Percentiles rank a stretch among this genome's conserved stretches.
Evolutionary conservation across 2,797 vertebrate species (phyloP).

Genomic region (Numenius phaeopus): DNA sequence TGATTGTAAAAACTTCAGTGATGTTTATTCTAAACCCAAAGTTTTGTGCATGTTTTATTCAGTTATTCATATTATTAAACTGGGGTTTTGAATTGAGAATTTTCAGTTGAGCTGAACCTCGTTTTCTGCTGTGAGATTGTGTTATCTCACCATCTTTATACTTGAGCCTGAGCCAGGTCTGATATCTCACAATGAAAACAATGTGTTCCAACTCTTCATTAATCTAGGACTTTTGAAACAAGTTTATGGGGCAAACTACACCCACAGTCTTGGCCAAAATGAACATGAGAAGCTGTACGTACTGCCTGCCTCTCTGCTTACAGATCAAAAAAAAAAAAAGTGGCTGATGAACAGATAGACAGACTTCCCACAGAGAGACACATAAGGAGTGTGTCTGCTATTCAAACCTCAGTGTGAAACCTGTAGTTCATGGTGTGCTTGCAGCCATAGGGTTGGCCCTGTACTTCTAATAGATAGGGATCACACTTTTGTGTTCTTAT

Average conservation of each 20-base stretch:
- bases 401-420: background rate
- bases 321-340: background rate
- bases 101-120: background rate
- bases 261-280: background rate
- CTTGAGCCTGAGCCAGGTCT: background rate
- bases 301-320: background rate
- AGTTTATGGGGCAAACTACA: background rate
- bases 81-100: background rate
- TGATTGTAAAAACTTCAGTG: constrained; percentile 2
- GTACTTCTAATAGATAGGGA: background rate
- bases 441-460: background rate
- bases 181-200: background rate
- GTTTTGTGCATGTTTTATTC: constrained; percentile 4
- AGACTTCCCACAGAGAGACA: background rate
- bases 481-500: background rate
- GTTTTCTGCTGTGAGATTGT: background rate
- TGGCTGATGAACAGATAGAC: background rate
- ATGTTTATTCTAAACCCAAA: constrained; percentile 34
- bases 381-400: accelerated
- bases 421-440: background rate
- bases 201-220: background rate
- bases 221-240: background rate
- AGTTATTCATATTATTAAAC: background rate
- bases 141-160: background rate
- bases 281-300: background rate